These are phyloP conservation scores for Tetramorium bicarinatum DNA, from an alignment of 2,888 invertebrate genomes.

Conservation along the genomic window DNA sequence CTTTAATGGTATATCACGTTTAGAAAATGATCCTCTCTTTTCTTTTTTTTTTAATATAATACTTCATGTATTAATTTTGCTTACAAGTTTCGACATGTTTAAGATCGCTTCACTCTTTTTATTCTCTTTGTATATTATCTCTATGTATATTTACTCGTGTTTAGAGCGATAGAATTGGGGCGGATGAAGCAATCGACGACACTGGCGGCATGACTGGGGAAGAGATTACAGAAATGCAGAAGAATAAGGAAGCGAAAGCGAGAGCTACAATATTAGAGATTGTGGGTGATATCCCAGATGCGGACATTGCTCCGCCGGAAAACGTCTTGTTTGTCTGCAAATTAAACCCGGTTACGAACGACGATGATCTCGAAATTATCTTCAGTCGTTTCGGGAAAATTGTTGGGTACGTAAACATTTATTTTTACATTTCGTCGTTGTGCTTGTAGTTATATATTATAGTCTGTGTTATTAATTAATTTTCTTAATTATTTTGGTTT, in stretches of 20 bases:
- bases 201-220: conserved; percentile 93
- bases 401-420: conserved; percentile 87
- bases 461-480: background rate
- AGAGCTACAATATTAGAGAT: conserved; percentile 99
- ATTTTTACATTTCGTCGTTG: background rate
- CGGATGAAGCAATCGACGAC: conserved; percentile 97
- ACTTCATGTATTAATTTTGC: background rate
- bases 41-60: conserved; percentile 7
- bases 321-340: conserved; percentile 99
- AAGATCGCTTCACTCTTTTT: background rate
- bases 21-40: background rate
- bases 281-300: conserved; percentile 98
- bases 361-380: conserved; percentile 98
- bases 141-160: conserved; percentile 47
- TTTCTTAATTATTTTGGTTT: background rate
- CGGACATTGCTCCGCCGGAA: conserved; percentile 99
- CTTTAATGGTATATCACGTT: conserved; percentile 87
- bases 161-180: conserved; percentile 95
- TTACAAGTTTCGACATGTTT: background rate
- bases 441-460: background rate
- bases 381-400: conserved; percentile 98
- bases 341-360: conserved; percentile 98
- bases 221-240: conserved; percentile 95
- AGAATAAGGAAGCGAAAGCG: conserved; percentile 97
- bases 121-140: background rate